A percentile compares a stretch with the other conserved stretches of the same genome.
phyloP scores from a whole-genome alignment of 2,113 vertebrate species.

The Terrapene triunguis region DNA sequence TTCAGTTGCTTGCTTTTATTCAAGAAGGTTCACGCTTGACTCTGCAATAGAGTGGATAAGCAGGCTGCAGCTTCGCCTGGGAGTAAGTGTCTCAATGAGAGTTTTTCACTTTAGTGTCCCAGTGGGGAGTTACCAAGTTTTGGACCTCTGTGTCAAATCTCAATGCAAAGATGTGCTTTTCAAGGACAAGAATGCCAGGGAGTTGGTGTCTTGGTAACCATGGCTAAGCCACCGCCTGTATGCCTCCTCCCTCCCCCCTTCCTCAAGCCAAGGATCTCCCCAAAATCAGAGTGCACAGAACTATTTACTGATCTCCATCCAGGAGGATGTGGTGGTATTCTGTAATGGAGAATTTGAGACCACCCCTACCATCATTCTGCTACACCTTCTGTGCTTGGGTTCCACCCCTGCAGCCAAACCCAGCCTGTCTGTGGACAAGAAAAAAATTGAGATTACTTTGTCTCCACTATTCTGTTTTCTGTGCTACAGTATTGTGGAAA shows the following conservation, averaged over 20 bases:
- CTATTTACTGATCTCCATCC: background rate
- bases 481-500: background rate
- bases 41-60: background rate
- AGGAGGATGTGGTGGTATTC: background rate
- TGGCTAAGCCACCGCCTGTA: background rate
- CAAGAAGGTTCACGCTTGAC: background rate
- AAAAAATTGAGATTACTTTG: background rate
- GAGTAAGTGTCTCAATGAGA: background rate
- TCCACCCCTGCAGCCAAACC: background rate
- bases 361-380: background rate
- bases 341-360: background rate
- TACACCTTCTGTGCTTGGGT: background rate
- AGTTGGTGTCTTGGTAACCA: too few species aligned
- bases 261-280: background rate
- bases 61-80: too few species aligned
- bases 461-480: background rate
- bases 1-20: background rate
- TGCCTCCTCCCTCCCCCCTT: background rate
- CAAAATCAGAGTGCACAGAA: background rate
- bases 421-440: background rate
- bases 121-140: background rate
- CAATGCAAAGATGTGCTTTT: background rate
- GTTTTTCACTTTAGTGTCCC: background rate
- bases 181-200: background rate
- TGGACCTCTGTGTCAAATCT: background rate